Conservation (phyloP, 2,888 invertebrate species). For the Xylota segnis region DNA sequence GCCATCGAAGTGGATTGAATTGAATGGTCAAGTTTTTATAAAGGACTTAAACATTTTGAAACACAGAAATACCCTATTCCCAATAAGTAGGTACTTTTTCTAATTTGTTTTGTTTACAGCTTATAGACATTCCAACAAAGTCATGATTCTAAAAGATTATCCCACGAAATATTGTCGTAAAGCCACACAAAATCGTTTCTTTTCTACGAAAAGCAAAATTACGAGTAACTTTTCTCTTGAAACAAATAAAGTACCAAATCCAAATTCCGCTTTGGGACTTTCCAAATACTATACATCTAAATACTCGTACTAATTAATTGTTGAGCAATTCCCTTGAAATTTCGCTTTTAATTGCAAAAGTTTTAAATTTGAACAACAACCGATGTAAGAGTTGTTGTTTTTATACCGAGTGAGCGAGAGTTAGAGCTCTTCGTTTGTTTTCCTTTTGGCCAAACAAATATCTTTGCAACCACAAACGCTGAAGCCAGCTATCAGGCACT, state of each 20-base stretch:
- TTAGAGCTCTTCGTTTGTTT: slow-evolving; percentile 1
- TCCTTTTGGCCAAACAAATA: slow-evolving; percentile 34
- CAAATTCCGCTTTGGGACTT: slow-evolving; percentile 17
- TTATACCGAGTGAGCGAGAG: not conserved
- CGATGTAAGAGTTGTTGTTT: not conserved
- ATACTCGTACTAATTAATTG: slow-evolving; percentile 58
- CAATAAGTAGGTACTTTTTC: not conserved
- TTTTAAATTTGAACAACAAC: slow-evolving; percentile 51
- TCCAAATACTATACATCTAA: slow-evolving; percentile 15
- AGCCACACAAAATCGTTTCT: not conserved
- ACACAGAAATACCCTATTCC: not conserved
- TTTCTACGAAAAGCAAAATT: not conserved
- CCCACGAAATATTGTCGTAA: slow-evolving; percentile 1
- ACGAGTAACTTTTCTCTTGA: not conserved
- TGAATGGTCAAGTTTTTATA: not conserved
- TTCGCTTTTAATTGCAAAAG: slow-evolving; percentile 63
- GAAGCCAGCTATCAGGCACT: slow-evolving; percentile 20
- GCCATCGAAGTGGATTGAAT: not conserved
- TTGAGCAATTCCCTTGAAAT: slow-evolving; percentile 44
- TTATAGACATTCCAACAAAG: not conserved
- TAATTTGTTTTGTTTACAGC: not conserved
- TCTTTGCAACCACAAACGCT: slow-evolving; percentile 52
- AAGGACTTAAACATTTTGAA: not conserved
- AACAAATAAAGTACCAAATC: slow-evolving; percentile 3
- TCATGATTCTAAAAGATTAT: not conserved